phyloP scores from a whole-genome alignment of 2,888 invertebrate genomes.

The Osmoderma eremita region DNA sequence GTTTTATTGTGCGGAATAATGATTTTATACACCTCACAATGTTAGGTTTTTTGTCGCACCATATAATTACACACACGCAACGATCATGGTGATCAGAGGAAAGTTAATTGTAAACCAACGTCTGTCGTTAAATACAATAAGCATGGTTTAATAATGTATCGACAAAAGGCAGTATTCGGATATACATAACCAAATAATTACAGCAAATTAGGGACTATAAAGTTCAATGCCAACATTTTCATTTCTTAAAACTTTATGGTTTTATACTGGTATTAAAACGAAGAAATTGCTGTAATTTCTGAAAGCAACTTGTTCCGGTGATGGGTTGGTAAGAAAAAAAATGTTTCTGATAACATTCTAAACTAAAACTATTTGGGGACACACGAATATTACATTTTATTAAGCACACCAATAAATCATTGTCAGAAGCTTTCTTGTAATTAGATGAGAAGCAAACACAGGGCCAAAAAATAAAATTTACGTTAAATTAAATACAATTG shows the following conservation, averaged over 20 bases:
- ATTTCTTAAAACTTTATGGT: not conserved
- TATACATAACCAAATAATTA: conserved; percentile 17
- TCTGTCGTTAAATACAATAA: conserved; percentile 25
- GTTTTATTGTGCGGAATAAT: conserved; percentile 27
- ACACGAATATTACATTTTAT: too few relatives aligned
- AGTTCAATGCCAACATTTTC: not conserved
- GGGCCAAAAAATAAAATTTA: too few relatives aligned
- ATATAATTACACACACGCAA: conserved; percentile 24
- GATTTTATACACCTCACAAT: conserved; percentile 22
- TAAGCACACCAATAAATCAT: too few relatives aligned
- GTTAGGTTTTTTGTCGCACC: conserved; percentile 22
- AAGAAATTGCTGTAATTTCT: too few relatives aligned
- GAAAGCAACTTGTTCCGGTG: too few relatives aligned
- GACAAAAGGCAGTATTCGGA: conserved; percentile 17
- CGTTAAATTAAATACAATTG: too few relatives aligned
- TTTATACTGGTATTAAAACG: not conserved
- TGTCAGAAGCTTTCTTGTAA: too few relatives aligned
- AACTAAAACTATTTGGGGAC: too few relatives aligned
- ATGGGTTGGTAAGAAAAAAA: too few relatives aligned
- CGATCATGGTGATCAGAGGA: conserved; percentile 10
- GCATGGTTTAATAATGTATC: conserved; percentile 21
- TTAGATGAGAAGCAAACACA: too few relatives aligned
- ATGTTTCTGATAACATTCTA: too few relatives aligned
- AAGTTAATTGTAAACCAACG: conserved; percentile 20
- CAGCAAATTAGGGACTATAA: conserved; percentile 18